Percentiles rank a stretch among this genome's conserved stretches.
Evolutionary conservation across 2,888 invertebrate genomes (phyloP).

Genomic region (Boloria euphrosyne): DNA sequence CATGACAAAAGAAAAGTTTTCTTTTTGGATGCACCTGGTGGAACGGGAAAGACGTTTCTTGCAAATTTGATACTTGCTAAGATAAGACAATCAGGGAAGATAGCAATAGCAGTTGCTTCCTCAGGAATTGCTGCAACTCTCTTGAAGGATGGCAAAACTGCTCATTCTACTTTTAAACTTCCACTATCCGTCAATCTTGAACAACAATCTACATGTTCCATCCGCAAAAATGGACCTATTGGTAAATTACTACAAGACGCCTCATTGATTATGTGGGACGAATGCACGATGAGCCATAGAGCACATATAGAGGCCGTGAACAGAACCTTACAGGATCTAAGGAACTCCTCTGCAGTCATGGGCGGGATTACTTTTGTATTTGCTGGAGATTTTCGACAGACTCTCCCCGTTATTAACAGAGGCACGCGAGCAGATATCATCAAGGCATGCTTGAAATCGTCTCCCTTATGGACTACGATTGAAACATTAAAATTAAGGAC

Average conservation of each 20-base stretch:
- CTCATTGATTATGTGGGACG: slow-evolving; percentile 41
- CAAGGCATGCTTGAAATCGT: no score
- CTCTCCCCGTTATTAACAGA: no score
- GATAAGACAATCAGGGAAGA: no score
- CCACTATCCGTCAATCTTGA: slow-evolving; percentile 25
- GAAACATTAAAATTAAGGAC: no score
- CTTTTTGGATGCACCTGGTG: no score
- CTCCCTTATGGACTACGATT: no score
- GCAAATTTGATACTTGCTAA: no score
- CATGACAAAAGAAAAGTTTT: no score
- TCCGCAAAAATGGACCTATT: slow-evolving; percentile 45
- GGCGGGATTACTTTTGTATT: no score
- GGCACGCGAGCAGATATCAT: no score
- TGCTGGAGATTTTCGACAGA: no score
- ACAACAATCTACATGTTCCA: slow-evolving; percentile 30
- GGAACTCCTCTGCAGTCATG: not conserved
- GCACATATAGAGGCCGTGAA: slow-evolving; percentile 28
- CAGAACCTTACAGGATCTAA: not conserved
- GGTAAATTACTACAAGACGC: slow-evolving; percentile 49
- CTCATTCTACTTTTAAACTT: slow-evolving; percentile 2
- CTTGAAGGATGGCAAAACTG: not conserved
- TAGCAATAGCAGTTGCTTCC: not conserved
- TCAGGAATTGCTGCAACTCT: slow-evolving; percentile 1
- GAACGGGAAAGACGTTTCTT: no score
- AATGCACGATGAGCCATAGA: slow-evolving; percentile 43